Conservation (phyloP, 1,140 invertebrate genomes). For the Hycleus cichorii region DNA sequence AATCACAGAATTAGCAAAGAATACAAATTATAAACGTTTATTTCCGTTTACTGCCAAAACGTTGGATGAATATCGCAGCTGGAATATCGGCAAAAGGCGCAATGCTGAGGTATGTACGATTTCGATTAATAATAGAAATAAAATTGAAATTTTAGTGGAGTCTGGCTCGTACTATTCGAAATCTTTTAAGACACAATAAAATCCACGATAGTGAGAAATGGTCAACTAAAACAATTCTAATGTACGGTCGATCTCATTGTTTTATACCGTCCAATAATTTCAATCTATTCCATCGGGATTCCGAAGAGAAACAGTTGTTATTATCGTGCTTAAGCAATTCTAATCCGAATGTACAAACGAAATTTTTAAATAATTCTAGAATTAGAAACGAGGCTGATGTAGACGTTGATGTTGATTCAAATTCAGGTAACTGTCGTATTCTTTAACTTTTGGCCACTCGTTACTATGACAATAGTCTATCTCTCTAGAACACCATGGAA, state of each 20-base stretch:
- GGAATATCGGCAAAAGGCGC: conserved; percentile 29
- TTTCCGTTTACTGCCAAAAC: conserved; percentile 32
- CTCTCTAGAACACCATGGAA: too few species aligned
- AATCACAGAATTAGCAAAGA: conserved; percentile 18
- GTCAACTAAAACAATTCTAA: conserved; percentile 31
- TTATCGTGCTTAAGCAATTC: neutral
- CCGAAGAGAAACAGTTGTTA: conserved; percentile 19
- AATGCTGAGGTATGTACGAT: conserved; percentile 28
- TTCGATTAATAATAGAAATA: too few species aligned
- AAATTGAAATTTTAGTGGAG: conserved; percentile 29
- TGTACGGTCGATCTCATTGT: conserved; percentile 31
- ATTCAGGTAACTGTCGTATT: neutral
- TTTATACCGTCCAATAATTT: conserved; percentile 23
- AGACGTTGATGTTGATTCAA: conserved; percentile 2
- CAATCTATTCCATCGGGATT: conserved; percentile 24
- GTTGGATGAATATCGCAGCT: conserved; percentile 27
- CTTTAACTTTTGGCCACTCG: neutral
- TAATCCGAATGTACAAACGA: neutral
- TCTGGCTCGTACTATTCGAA: conserved; percentile 30
- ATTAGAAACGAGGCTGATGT: neutral
- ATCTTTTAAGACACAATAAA: conserved; percentile 19
- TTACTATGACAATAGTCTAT: too few species aligned
- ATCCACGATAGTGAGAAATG: conserved; percentile 24
- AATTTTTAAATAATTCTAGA: neutral
- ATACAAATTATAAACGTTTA: conserved; percentile 24